Evolutionary conservation across 2,888 invertebrate species (phyloP), one percentile per base, ranked within the genome.

Genomic region (Horisme vitalbata): DNA sequence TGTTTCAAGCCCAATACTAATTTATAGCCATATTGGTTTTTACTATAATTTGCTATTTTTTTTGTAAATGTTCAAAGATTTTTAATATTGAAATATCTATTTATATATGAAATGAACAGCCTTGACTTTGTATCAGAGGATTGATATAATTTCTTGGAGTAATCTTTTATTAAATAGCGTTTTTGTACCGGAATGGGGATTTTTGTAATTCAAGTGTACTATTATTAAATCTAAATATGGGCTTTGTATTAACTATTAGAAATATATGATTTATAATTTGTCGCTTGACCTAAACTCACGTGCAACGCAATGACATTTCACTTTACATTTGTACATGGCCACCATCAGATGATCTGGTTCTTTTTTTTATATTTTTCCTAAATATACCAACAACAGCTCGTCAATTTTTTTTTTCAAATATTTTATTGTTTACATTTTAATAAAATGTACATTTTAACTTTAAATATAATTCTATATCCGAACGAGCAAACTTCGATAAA

Each of bases 341-440:
- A 91, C 90, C 92, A 93, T 92, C 92, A 93, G 92, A 92, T 93
- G 92, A 92, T 92, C 92, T 92, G 92, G 80, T 81, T 85, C 67
- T 66, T 65, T 77, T 81, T 80, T 64, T 82, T 84, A 79, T 83
- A 82, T 84, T 85, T 89, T 88, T 82, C 70, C 88, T 89, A 89
- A 89, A 90, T 87, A 89, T 89, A 89, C 87, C 89, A 89, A 89
- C 89, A 89, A 89, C 83, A 80, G 86, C 86, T 87, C 88, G 83
- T 71, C 63, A 67, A 51, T 58, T 61, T 63, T 63, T 62, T 68
- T 66, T 65, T 71, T 70, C 63, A 43, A 48, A 45, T 52, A 47
- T 41, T 52, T 81, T 79, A 69, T 75, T 79, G 75, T 66, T 67
- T 78, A 80, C 74, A 79, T 75, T 78, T 72, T 43, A 36, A 57